Conservation (phyloP, 2,113 vertebrate genomes). For the Sylvietta virens region DNA sequence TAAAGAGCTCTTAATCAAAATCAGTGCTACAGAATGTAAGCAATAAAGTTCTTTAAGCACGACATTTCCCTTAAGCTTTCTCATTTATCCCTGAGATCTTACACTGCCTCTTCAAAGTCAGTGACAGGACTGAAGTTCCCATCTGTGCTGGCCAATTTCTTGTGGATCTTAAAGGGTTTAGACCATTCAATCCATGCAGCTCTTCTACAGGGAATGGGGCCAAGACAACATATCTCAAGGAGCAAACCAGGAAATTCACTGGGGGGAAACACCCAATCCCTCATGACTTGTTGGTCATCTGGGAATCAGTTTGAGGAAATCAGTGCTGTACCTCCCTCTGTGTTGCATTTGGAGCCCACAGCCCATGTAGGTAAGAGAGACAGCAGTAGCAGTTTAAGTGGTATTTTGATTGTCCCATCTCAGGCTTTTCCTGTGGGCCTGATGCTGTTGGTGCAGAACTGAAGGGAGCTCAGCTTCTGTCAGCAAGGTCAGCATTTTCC, state of each 20-base stretch:
- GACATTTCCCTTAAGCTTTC: not conserved
- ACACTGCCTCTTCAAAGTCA: not conserved
- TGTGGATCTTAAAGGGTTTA: not conserved
- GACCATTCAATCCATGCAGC: not conserved
- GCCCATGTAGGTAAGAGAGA: not conserved
- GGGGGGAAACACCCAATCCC: not conserved
- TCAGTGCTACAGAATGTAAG: not conserved
- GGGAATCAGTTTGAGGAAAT: not conserved
- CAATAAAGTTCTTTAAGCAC: not conserved
- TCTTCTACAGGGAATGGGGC: not conserved
- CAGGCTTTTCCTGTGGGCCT: not conserved
- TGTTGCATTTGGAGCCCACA: not conserved
- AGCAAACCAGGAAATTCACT: not conserved
- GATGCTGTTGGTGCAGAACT: not conserved
- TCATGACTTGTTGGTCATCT: not conserved
- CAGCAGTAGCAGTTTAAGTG: not conserved
- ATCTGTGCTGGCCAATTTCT: not conserved
- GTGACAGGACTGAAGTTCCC: not conserved
- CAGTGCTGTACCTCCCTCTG: not conserved
- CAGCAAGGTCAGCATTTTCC: not conserved
- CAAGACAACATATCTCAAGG: not conserved
- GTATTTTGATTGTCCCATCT: not conserved
- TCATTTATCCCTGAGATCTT: not conserved
- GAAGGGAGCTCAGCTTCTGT: not conserved
- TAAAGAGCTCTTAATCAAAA: not conserved